A percentile compares a stretch with the other conserved stretches of the same genome.
Evolutionary conservation across 1,140 invertebrate species (phyloP).

Genomic region (Cecropterus lyciades): DNA sequence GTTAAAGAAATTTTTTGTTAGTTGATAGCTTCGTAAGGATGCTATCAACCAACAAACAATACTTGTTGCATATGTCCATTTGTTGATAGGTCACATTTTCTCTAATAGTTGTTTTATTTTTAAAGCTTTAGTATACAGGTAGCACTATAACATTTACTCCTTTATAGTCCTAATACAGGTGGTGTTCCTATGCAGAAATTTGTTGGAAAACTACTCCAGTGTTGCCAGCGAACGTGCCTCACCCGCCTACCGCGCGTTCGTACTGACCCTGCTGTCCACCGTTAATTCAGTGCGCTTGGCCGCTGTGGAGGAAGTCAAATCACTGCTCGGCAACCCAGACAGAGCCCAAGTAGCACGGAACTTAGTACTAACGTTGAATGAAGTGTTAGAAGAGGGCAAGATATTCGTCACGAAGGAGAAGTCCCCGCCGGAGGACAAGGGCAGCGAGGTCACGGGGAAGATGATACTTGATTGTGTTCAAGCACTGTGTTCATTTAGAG

Average conservation of each 20-base stretch:
- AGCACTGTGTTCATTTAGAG: conserved; percentile 81
- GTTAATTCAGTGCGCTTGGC: conserved; percentile 54
- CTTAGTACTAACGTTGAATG: conserved; percentile 68
- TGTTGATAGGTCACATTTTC: too few species aligned
- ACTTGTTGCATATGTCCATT: too few species aligned
- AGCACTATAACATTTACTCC: conserved; percentile 79
- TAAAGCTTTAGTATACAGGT: conserved; percentile 43
- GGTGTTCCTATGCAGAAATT: conserved; percentile 74
- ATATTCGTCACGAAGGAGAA: conserved; percentile 67
- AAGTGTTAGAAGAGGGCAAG: conserved; percentile 75
- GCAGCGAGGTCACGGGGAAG: conserved; percentile 71
- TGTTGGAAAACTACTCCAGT: conserved; percentile 71
- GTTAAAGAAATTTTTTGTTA: too few species aligned
- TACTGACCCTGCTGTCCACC: conserved; percentile 62
- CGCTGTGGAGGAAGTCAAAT: conserved; percentile 62
- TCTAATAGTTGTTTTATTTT: conserved; percentile 11
- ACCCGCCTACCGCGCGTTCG: conserved; percentile 64
- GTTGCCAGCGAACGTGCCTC: conserved; percentile 64
- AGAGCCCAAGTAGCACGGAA: conserved; percentile 60
- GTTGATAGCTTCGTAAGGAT: too few species aligned
- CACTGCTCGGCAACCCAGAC: conserved; percentile 49
- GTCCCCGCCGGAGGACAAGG: conserved; percentile 62
- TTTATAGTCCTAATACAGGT: conserved; percentile 82
- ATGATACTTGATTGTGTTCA: conserved; percentile 81
- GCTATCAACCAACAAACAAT: too few species aligned